These are phyloP conservation scores for Colossoma macropomum DNA, from an alignment of 2,113 vertebrate species.

Conservation along the genomic window DNA sequence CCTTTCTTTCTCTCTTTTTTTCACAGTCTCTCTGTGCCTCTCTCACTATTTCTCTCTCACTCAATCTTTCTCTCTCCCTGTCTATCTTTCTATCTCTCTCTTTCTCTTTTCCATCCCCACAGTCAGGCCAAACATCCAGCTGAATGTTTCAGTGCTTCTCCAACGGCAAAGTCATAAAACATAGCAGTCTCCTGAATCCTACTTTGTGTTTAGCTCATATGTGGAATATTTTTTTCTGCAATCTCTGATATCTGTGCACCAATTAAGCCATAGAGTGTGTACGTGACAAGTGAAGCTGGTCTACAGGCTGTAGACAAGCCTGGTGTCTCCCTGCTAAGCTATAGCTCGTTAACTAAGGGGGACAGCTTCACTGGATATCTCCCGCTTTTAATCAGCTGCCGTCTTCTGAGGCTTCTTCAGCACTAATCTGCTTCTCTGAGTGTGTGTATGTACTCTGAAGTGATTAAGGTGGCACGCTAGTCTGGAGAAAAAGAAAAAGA, in stretches of 20 bases:
- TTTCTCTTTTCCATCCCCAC: background rate
- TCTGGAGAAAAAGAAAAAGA: constrained; percentile 56
- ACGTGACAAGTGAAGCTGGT: constrained; percentile 1
- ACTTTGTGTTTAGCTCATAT: constrained; percentile 14
- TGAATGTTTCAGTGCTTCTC: background rate
- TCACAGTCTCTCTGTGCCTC: background rate
- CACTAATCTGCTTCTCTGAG: constrained; percentile 67
- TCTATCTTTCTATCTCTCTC: constrained; percentile 38
- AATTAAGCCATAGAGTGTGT: constrained; percentile 23
- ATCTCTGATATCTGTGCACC: background rate
- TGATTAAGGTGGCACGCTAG: constrained; percentile 67
- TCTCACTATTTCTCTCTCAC: too few relatives aligned
- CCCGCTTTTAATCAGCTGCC: constrained; percentile 65
- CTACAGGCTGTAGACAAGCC: constrained; percentile 13
- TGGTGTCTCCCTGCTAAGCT: constrained; percentile 53
- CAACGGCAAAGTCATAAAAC: background rate
- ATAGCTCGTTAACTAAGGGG: constrained; percentile 59
- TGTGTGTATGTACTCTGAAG: constrained; percentile 60
- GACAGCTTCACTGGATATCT: constrained; percentile 32
- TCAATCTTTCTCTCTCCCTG: constrained; percentile 33
- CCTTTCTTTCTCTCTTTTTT: background rate
- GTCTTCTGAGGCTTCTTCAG: constrained; percentile 66
- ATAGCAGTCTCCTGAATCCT: background rate
- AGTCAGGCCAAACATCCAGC: background rate
- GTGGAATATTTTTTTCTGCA: background rate